Conservation (phyloP, 2,888 invertebrate species). For the Drosophila austrosaltans region DNA sequence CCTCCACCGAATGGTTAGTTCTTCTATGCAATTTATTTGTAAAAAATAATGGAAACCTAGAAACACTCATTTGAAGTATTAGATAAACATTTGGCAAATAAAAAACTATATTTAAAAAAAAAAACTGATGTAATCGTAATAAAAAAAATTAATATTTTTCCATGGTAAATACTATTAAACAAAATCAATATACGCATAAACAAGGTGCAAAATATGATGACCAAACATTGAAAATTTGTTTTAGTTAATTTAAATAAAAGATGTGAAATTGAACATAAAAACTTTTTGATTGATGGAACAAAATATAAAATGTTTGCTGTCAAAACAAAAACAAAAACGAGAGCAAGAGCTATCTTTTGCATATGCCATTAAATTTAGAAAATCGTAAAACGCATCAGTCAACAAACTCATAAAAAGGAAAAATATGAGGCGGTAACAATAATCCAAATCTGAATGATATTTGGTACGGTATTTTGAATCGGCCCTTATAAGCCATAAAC, state of each 20-base stretch:
- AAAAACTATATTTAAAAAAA: too few species aligned
- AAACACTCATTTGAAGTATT: too few species aligned
- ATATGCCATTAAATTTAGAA: conserved; percentile 29
- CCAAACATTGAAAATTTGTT: not conserved
- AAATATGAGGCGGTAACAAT: conserved; percentile 3
- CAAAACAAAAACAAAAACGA: not conserved
- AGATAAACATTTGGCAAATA: too few species aligned
- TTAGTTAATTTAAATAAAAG: not conserved
- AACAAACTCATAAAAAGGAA: conserved; percentile 21
- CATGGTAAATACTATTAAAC: not conserved
- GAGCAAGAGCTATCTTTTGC: not conserved
- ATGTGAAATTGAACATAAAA: conserved; percentile 8
- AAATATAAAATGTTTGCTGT: conserved; percentile 1
- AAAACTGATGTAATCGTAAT: too few species aligned
- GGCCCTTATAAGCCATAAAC: conserved; percentile 41
- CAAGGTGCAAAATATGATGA: not conserved
- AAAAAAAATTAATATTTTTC: not conserved
- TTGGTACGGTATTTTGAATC: conserved; percentile 19
- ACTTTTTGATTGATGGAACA: conserved; percentile 24
- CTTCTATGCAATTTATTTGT: too few species aligned
- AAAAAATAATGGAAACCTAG: too few species aligned
- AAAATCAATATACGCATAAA: not conserved
- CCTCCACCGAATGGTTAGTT: too few species aligned
- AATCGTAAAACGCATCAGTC: conserved; percentile 44
- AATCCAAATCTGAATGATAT: conserved; percentile 36